Conservation (phyloP, 2,113 vertebrate genomes). For the Chaetops frenatus region DNA sequence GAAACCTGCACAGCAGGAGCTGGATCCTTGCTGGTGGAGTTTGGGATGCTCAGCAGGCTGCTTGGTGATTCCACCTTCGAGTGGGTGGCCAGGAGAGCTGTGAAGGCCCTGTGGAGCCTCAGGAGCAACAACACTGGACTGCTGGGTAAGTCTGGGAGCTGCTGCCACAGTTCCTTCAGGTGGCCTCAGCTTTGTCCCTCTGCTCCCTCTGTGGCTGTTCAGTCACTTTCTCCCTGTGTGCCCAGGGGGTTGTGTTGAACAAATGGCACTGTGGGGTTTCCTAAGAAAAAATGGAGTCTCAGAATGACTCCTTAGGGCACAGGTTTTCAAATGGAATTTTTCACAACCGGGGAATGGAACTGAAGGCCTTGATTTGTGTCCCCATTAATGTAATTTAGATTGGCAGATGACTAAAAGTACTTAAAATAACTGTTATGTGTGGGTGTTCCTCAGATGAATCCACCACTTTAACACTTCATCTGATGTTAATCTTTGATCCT, state of each 20-base stretch:
- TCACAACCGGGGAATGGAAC: not conserved
- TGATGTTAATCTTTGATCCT: not conserved
- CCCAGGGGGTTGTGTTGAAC: too few species aligned
- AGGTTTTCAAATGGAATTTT: not conserved
- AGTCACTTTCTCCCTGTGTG: accelerated
- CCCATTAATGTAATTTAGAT: not conserved
- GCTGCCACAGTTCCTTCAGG: accelerated
- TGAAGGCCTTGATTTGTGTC: not conserved
- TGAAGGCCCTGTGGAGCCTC: conserved; percentile 91
- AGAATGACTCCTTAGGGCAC: not conserved
- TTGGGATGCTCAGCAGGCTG: conserved; percentile 94
- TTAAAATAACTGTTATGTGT: not conserved
- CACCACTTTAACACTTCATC: not conserved
- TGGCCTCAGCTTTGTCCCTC: accelerated
- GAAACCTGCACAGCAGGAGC: conserved; percentile 96
- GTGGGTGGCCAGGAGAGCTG: conserved; percentile 92
- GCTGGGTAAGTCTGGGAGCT: conserved; percentile 72
- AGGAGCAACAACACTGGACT: conserved; percentile 92
- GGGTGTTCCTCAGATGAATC: not conserved
- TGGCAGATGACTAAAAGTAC: not conserved
- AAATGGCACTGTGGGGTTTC: not conserved
- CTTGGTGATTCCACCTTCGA: conserved; percentile 95
- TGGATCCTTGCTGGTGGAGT: conserved; percentile 93
- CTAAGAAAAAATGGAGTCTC: not conserved
- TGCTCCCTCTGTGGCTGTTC: not conserved